Evolutionary conservation across 1,140 invertebrate species (phyloP).

Genomic region (Condylostylus longicornis): DNA sequence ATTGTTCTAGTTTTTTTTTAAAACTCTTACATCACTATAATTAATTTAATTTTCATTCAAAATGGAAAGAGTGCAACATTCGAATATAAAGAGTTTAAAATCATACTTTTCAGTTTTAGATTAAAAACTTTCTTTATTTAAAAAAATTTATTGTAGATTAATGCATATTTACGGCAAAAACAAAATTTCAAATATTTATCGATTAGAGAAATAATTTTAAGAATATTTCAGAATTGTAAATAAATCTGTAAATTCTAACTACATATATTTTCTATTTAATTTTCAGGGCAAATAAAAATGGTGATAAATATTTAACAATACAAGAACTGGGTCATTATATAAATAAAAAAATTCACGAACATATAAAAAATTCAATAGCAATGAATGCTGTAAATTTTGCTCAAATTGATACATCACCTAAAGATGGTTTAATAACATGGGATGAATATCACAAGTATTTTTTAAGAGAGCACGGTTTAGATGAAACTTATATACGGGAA

Average conservation of each 20-base stretch:
- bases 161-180: background rate
- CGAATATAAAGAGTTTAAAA: background rate
- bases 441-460: constrained; percentile 64
- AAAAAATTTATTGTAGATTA: background rate
- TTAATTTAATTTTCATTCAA: no score
- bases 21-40: no score
- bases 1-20: no score
- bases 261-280: constrained; percentile 1
- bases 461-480: constrained; percentile 48
- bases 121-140: background rate
- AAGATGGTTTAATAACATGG: constrained; percentile 65
- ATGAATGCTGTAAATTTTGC: constrained; percentile 61
- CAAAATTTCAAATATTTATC: background rate
- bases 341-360: constrained; percentile 52
- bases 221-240: background rate
- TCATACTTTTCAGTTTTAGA: background rate
- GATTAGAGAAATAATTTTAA: background rate
- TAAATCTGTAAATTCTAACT: background rate
- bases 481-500: constrained; percentile 44
- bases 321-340: constrained; percentile 60
- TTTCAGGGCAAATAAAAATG: constrained; percentile 50
- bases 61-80: no score
- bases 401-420: constrained; percentile 52
- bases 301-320: constrained; percentile 42
- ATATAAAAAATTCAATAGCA: constrained; percentile 52